Conservation (phyloP, 1,140 invertebrate species). For the Zaprionus vittiger region DNA sequence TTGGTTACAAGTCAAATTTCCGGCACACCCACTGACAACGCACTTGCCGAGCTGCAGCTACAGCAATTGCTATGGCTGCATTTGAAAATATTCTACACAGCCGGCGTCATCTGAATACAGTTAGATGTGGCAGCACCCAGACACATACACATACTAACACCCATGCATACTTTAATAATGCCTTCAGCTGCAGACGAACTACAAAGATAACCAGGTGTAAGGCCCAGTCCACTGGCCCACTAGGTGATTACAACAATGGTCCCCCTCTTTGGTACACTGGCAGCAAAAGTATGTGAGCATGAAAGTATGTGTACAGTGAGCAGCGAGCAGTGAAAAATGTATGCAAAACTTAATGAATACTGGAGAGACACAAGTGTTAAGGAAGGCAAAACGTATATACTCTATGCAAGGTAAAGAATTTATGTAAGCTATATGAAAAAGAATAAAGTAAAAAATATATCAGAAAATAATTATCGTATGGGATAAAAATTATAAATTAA, state of each 20-base stretch:
- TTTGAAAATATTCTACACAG: constrained; percentile 56
- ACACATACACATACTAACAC: constrained; percentile 19
- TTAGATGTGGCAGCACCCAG: background rate
- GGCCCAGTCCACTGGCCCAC: constrained; percentile 21
- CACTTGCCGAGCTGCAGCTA: constrained; percentile 14
- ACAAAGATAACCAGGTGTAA: constrained; percentile 49
- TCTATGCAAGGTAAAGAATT: too few species aligned
- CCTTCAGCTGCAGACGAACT: constrained; percentile 66
- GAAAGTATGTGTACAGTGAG: constrained; percentile 39
- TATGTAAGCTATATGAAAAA: background rate
- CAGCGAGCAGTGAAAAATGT: background rate
- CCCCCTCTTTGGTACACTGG: constrained; percentile 4
- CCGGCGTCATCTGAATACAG: constrained; percentile 19
- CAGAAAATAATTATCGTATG: too few species aligned
- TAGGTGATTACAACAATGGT: constrained; percentile 48
- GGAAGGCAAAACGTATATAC: too few species aligned
- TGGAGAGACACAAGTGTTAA: too few species aligned
- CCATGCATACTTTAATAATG: constrained; percentile 67
- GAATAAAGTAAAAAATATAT: background rate
- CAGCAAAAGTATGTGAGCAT: too few species aligned
- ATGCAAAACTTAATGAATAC: background rate
- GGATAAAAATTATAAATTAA: too few species aligned
- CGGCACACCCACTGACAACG: constrained; percentile 53
- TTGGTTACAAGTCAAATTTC: constrained; percentile 76
- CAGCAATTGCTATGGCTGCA: constrained; percentile 41